Conservation (phyloP, 2,797 vertebrate species). For the Salarias fasciatus region DNA sequence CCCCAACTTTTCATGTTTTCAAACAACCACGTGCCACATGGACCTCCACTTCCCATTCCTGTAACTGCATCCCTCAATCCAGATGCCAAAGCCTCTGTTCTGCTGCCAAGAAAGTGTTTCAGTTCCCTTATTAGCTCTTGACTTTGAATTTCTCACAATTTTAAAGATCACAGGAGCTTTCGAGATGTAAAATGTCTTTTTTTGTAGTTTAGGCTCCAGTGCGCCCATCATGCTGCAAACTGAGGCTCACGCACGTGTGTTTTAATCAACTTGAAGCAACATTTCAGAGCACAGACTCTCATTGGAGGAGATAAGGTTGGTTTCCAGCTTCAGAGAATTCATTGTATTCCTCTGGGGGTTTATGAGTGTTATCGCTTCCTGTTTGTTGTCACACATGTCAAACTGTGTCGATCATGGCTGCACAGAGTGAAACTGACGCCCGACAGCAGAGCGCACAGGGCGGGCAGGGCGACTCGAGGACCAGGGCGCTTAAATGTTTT, state of each 20-base stretch:
- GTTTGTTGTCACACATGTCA: conserved; percentile 54
- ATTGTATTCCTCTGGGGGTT: conserved; percentile 15
- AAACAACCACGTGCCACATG: background rate
- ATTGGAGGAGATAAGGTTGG: conserved; percentile 19
- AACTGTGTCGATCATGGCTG: conserved; percentile 40
- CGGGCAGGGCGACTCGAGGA: conserved; percentile 40
- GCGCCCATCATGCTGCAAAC: background rate
- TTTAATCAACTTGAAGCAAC: conserved; percentile 29
- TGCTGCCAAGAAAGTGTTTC: background rate
- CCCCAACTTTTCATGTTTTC: too few species aligned
- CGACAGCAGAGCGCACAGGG: conserved; percentile 44
- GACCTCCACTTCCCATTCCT: background rate
- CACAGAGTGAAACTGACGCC: conserved; percentile 53
- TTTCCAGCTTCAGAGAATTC: conserved; percentile 18
- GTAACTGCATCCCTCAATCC: conserved; percentile 6
- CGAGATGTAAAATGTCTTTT: background rate
- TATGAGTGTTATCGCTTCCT: conserved; percentile 47
- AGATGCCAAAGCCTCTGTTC: conserved; percentile 11
- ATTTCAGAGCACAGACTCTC: conserved; percentile 13
- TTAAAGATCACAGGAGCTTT: background rate
- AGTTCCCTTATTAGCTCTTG: background rate
- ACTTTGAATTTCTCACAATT: conserved; percentile 5
- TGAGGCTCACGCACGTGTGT: conserved; percentile 14
- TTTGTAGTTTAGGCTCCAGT: conserved; percentile 7
- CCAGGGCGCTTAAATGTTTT: conserved; percentile 61